Percentiles rank a stretch among this genome's conserved stretches.
Evolutionary conservation across 2,113 vertebrate genomes (phyloP).

Genomic region (Leuciscus idus): DNA sequence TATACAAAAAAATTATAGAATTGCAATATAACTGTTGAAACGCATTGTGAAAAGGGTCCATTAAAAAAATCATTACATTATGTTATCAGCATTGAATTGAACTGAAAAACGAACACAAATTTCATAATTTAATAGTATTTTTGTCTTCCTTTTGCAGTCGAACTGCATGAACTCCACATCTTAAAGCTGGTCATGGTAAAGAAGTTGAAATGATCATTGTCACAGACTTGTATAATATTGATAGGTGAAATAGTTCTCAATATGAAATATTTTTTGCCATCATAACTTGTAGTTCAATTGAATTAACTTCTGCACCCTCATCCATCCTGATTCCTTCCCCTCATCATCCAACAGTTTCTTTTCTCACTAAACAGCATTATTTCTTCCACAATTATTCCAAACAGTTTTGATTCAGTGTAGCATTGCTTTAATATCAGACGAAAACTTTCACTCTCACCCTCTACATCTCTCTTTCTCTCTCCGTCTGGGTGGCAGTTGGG

Average conservation of each 20-base stretch:
- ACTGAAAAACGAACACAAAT: background rate
- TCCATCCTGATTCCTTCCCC: constrained; percentile 3
- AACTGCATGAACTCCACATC: background rate
- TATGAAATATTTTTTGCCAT: background rate
- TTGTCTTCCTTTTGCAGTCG: background rate
- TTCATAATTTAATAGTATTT: background rate
- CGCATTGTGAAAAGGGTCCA: background rate
- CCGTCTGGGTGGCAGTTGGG: constrained; percentile 86
- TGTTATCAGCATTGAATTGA: background rate
- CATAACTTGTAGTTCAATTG: background rate
- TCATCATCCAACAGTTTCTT: background rate
- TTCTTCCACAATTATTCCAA: constrained; percentile 16
- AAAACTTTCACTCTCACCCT: constrained; percentile 32
- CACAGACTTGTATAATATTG: background rate
- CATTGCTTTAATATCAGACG: constrained; percentile 18
- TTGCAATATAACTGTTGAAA: background rate
- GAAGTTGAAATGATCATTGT: background rate
- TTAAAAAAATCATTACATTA: background rate
- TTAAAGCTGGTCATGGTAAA: background rate
- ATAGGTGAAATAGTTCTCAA: background rate
- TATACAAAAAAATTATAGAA: no score
- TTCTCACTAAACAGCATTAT: constrained; percentile 17
- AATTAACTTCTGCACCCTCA: background rate
- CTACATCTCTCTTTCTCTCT: constrained; percentile 53
- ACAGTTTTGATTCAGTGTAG: background rate